These are phyloP conservation scores for Unio pictorum DNA, from an alignment of 2,888 invertebrate species.

Conservation along the genomic window DNA sequence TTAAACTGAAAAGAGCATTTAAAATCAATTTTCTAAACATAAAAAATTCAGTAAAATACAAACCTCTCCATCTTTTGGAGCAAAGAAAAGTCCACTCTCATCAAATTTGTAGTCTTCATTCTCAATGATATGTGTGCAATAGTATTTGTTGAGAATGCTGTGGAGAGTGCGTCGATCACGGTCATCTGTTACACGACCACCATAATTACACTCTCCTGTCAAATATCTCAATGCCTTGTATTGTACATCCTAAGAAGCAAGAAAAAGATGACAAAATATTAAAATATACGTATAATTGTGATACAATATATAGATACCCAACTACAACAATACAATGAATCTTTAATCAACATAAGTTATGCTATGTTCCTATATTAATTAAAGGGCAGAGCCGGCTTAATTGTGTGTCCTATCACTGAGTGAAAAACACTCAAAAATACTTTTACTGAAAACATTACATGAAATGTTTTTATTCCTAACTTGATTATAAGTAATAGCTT, in stretches of 20 bases:
- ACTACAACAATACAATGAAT: too few species aligned
- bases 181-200: conserved; percentile 74
- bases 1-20: too few species aligned
- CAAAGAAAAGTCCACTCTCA: conserved; percentile 65
- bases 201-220: conserved; percentile 75
- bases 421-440: too few species aligned
- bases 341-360: too few species aligned
- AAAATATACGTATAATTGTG: conserved; percentile 49
- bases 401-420: too few species aligned
- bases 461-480: too few species aligned
- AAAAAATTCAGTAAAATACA: conserved; percentile 13
- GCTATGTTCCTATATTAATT: too few species aligned
- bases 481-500: too few species aligned
- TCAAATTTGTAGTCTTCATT: conserved; percentile 70
- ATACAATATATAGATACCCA: background rate
- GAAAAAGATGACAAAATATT: conserved; percentile 3
- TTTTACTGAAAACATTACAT: too few species aligned
- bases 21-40: background rate
- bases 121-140: conserved; percentile 65
- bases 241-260: conserved; percentile 68
- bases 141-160: conserved; percentile 72
- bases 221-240: conserved; percentile 73
- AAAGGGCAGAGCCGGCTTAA: too few species aligned
- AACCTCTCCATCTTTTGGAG: conserved; percentile 70
- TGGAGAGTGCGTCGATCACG: conserved; percentile 73